Base-by-base conservation (phyloP, 2,888 invertebrate species). In the Halictus ligatus region DNA sequence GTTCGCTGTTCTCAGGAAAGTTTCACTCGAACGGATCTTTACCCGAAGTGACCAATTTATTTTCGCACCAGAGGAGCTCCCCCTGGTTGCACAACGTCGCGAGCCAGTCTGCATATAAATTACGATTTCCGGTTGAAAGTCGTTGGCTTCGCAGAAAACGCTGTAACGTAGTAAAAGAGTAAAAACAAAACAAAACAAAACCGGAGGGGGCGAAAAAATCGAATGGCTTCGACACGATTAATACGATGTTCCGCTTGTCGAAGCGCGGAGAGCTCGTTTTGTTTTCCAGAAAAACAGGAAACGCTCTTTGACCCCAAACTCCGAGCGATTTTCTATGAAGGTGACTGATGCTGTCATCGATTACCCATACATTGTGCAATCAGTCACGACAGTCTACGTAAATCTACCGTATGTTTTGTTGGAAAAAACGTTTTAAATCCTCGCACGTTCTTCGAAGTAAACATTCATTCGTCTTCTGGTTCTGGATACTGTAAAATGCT, bases 231-330 rank as follows among this genome's bases (percentile, higher is more conserved):
- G 72, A 18, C 25, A 73, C 18, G n/a, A 46, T 25, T 7, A 18
- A 54, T 12, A 2, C 1, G 21, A 54, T 54, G 7, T 25, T 73
- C 18, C 29, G 29, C 2, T 25, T 25, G 60, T 60, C 13, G 12
- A 25, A 25, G 25, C 25, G 25, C 25, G 25, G 25, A 25, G 60
- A 60, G 60, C 54, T 4, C 6, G 29, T 7, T 40, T 60, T 13
- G 18, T 15, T 77, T 75, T 60, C 40, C 15, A 15, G 40, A 54
- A 79, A 85, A 73, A 75, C 79, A 79, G 75, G 80, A 85, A 85
- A 29, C 64, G 18, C 58, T 5, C n/a, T 40, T 54, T 79, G 85
- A 75, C 85, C 80, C 40, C 40, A 0, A 21, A 10, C 8, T 67
- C 10, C 50, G 50, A n/a, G 67, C 46, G 74, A 78, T 75, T 72